Conservation (phyloP, 2,888 invertebrate genomes). For the Colostygia pectinataria region DNA sequence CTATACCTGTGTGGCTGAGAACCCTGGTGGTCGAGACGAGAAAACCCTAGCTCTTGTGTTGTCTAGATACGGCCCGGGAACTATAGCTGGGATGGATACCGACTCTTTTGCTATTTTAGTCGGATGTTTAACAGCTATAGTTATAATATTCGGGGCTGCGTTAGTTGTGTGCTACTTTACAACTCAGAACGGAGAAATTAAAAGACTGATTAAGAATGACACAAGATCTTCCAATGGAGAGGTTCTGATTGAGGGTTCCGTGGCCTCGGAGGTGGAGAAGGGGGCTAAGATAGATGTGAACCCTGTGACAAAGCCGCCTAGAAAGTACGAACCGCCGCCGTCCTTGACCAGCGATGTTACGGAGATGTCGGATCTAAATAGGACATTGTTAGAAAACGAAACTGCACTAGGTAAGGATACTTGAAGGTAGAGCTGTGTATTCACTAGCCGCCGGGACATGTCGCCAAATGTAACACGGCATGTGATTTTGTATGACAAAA, state of each 20-base stretch:
- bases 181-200: slow-evolving; percentile 73
- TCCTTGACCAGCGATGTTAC: slow-evolving; percentile 86
- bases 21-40: slow-evolving; percentile 91
- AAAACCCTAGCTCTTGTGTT: slow-evolving; percentile 86
- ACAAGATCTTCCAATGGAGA: slow-evolving; percentile 85
- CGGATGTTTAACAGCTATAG: slow-evolving; percentile 70
- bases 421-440: no score
- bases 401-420: slow-evolving; percentile 86
- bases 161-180: slow-evolving; percentile 81
- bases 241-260: slow-evolving; percentile 87
- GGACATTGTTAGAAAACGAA: slow-evolving; percentile 89
- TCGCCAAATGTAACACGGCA: no score
- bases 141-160: slow-evolving; percentile 74
- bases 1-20: slow-evolving; percentile 91
- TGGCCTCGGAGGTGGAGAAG: slow-evolving; percentile 90
- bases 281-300: slow-evolving; percentile 91
- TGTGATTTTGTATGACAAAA: no score
- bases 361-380: slow-evolving; percentile 91
- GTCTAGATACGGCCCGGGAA: slow-evolving; percentile 70
- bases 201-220: slow-evolving; percentile 85
- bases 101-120: slow-evolving; percentile 81
- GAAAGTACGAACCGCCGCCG: slow-evolving; percentile 86
- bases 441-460: no score
- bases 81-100: slow-evolving; percentile 73
- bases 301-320: slow-evolving; percentile 91